A percentile compares a stretch with the other conserved stretches of the same genome.
Evolutionary conservation across 2,113 vertebrate species (phyloP).

Genomic region (Parus major): DNA sequence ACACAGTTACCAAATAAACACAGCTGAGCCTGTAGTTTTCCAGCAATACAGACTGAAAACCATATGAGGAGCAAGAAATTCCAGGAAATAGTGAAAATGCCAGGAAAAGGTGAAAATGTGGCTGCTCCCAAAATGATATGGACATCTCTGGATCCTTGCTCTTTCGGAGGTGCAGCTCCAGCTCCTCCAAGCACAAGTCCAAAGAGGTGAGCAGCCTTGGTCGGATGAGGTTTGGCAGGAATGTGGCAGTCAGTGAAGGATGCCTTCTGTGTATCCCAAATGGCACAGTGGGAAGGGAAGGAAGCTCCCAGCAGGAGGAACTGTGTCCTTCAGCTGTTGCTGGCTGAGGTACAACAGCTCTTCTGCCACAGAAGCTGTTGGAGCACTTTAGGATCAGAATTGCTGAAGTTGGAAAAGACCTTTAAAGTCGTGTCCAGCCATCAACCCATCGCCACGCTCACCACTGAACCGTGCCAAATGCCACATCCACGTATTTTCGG

Average conservation of each 20-base stretch:
- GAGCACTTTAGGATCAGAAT: background rate
- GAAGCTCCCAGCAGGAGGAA: background rate
- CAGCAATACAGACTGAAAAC: background rate
- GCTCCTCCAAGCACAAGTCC: background rate
- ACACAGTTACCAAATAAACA: background rate
- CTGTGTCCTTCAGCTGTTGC: background rate
- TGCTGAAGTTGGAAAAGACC: background rate
- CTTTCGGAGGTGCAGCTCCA: background rate
- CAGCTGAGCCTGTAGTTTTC: background rate
- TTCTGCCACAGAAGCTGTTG: rapidly evolving
- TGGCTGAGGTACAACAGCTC: background rate
- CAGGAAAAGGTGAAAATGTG: background rate
- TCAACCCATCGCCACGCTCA: background rate
- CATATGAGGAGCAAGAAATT: background rate
- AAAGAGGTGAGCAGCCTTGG: background rate
- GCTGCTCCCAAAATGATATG: background rate
- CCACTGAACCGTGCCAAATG: background rate
- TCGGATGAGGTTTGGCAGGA: background rate
- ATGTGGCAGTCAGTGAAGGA: background rate
- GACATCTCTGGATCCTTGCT: background rate
- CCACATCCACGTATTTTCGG: background rate
- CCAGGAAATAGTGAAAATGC: background rate
- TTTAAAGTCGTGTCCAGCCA: background rate
- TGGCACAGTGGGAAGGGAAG: background rate
- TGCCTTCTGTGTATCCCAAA: background rate